Percentiles rank a stretch among this genome's conserved stretches.
These are phyloP conservation scores for Chaetodon auriga DNA, from an alignment of 2,113 vertebrate species.

Conservation along the genomic window DNA sequence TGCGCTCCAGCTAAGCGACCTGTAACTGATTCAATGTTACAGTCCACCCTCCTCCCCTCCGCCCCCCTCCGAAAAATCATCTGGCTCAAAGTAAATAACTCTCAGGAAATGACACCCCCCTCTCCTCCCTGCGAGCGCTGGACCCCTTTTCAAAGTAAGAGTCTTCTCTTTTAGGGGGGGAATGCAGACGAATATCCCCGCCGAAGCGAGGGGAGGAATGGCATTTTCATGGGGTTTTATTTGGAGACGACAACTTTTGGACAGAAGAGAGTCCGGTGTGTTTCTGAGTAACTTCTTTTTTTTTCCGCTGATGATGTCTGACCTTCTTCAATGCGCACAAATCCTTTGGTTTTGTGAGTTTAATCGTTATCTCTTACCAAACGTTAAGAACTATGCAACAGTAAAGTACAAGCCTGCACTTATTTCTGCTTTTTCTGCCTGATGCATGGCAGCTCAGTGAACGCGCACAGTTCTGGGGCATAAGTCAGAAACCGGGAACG, in stretches of 20 bases:
- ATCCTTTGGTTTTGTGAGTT: background rate
- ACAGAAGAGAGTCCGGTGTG: background rate
- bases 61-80: conserved; percentile 84
- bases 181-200: background rate
- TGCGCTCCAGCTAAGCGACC: conserved; percentile 88
- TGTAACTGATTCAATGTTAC: conserved; percentile 95
- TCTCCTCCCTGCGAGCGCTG: conserved; percentile 70
- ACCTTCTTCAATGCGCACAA: too few relatives aligned
- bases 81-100: conserved; percentile 96
- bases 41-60: conserved; percentile 89
- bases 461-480: background rate
- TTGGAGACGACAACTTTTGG: background rate
- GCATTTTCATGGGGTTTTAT: background rate
- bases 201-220: conserved; percentile 5
- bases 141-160: conserved; percentile 90
- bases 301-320: background rate
- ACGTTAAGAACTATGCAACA: background rate
- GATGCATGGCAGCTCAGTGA: background rate
- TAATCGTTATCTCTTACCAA: too few relatives aligned
- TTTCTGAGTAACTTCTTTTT: background rate
- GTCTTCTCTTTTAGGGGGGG: conserved; percentile 52
- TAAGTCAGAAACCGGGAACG: conserved; percentile 6
- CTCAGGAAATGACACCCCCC: conserved; percentile 91
- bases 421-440: background rate
- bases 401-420: accelerated